These are phyloP conservation scores for Dendronephthya gigantea DNA, from an alignment of 64 coral and sea anemone genomes.

Conservation along the genomic window DNA sequence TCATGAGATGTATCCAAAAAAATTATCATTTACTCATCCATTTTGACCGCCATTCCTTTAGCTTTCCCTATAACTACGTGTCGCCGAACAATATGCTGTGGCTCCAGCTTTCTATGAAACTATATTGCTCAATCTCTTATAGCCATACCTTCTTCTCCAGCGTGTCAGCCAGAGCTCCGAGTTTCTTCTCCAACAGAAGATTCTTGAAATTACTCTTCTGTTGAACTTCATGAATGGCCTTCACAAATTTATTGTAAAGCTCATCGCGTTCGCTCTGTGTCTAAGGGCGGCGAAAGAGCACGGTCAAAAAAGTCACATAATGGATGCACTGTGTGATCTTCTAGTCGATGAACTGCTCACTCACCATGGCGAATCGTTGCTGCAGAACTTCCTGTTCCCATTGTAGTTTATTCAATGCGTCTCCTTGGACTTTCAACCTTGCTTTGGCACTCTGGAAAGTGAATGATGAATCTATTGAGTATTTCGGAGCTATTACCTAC, in stretches of 20 bases:
- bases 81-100: no score
- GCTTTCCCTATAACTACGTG: no score
- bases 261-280: constrained; percentile 95
- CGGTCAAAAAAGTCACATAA: no score
- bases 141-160: constrained; percentile 86
- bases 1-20: not conserved
- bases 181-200: constrained; percentile 89
- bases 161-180: constrained; percentile 78
- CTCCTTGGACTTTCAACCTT: constrained; percentile 89
- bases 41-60: no score
- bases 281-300: no score
- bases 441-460: constrained; percentile 77
- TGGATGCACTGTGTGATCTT: no score
- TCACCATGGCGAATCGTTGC: constrained; percentile 79
- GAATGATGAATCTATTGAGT: not conserved
- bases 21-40: not conserved
- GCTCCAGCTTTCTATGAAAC: not conserved
- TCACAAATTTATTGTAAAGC: constrained; percentile 91
- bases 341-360: no score
- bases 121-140: not conserved
- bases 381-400: constrained; percentile 99
- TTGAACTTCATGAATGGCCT: constrained; percentile 97
- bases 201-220: constrained; percentile 99
- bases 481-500: no score
- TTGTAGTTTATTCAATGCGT: constrained; percentile 57